Base-by-base conservation (phyloP, 2,797 vertebrate genomes). In the Phyllotis vaccarum region DNA sequence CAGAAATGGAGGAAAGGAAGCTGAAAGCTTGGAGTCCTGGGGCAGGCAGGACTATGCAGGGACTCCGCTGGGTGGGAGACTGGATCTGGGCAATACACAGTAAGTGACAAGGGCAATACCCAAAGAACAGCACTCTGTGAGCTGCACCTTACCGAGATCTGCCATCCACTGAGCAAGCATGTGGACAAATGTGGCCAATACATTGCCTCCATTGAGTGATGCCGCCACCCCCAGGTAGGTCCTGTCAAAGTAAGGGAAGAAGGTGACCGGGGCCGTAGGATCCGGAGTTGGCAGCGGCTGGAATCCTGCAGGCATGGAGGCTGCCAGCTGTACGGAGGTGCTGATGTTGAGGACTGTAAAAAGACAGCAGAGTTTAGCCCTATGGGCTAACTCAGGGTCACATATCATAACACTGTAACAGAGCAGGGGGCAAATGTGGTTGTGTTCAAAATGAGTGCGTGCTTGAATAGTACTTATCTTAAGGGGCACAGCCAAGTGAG, bases 161-260 rank as follows among this genome's bases (percentile, higher is more conserved):
- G 98, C 98, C 97, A 98, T 99, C 99, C 99, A 99, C 34, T 91
- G 96, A 9, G 97, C 95, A 95, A 99, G 97, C 99, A 99, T 99
- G 91, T 98, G 98, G 97, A 99, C 99, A 90, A 99, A 99, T 0
- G 98, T 96, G 58, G 99, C 99, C 93, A 99, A 95, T 49, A 99
- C 99, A 0, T 99, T 99, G 72, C 99, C 99, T n/a, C 99, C 99
- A 0, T 99, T 99, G 17, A 99, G 99, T 0, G 99, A 99, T 0
- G 99, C 99, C 2, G 99, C 99, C 96, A 99, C 99, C 0, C 99
- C 99, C 98, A 99, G 97, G 95, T 99, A 99, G 9, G 97, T 98
- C 66, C 98, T 98, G 43, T 97, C 97, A n/a, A 99, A 99, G 97
- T 99, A 99, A 0, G 99, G 99, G 96, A 99, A 99, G 96, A 99